A percentile compares a stretch with the other conserved stretches of the same genome.
Conservation (phyloP, 2,113 vertebrate genomes). For the Microcebus jonahi region DNA sequence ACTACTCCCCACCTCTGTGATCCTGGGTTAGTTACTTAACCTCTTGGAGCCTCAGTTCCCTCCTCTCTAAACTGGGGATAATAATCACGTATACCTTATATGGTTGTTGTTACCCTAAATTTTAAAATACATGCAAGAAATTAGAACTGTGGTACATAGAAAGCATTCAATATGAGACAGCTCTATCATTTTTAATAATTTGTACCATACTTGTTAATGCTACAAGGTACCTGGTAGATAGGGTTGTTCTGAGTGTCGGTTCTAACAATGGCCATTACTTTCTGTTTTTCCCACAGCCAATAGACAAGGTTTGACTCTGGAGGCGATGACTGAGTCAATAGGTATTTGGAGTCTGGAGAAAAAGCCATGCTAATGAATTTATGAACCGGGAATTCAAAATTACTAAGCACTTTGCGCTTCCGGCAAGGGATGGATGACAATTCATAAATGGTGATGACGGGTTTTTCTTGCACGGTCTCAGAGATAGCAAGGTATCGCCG, state of each 20-base stretch:
- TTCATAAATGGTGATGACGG: slow-evolving; percentile 90
- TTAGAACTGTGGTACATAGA: background rate
- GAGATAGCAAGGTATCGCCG: slow-evolving; percentile 92
- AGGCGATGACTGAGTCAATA: slow-evolving; percentile 89
- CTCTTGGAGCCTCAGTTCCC: background rate
- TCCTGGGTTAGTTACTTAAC: background rate
- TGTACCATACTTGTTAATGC: background rate
- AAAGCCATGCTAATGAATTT: slow-evolving; percentile 91
- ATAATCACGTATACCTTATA: background rate
- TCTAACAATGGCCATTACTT: slow-evolving; percentile 88
- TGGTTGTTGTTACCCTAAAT: background rate
- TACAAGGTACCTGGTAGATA: slow-evolving; percentile 89
- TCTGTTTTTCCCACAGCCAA: slow-evolving; percentile 96
- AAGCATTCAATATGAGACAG: background rate
- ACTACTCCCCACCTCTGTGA: background rate
- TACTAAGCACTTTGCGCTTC: slow-evolving; percentile 87
- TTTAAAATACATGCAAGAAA: slow-evolving; percentile 8
- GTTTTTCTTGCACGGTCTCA: slow-evolving; percentile 86
- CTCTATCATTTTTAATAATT: background rate
- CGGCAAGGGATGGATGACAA: slow-evolving; percentile 88
- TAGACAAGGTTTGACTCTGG: slow-evolving; percentile 89
- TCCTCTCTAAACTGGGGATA: background rate
- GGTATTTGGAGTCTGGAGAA: slow-evolving; percentile 93
- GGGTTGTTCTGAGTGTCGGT: slow-evolving; percentile 78
- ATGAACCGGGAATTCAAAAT: slow-evolving; percentile 82